Evolutionary conservation across 1,140 invertebrate species (phyloP).

Genomic region (Bursaphelenchus mucronatus): DNA sequence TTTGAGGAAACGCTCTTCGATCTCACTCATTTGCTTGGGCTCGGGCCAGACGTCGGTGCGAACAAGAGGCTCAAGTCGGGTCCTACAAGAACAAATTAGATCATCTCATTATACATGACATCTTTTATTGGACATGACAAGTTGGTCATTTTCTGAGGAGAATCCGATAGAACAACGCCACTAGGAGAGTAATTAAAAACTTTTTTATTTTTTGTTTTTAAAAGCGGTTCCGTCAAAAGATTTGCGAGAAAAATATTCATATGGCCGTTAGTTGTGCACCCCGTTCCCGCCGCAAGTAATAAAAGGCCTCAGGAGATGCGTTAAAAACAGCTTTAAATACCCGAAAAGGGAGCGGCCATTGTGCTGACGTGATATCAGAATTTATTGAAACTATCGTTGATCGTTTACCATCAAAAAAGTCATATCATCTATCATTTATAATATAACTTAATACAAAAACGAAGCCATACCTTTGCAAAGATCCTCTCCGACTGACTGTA

Average conservation of each 20-base stretch:
- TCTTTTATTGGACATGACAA: too few species aligned
- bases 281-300: background rate
- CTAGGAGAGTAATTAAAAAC: too few species aligned
- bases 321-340: conserved; percentile 1
- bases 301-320: background rate
- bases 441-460: background rate
- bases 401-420: too few species aligned
- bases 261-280: too few species aligned
- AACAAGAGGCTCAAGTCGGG: background rate
- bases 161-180: too few species aligned
- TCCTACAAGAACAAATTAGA: background rate
- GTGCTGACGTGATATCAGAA: background rate
- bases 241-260: too few species aligned
- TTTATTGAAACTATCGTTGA: too few species aligned
- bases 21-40: conserved; percentile 47
- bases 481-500: conserved; percentile 29
- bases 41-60: conserved; percentile 52
- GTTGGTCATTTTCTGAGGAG: too few species aligned
- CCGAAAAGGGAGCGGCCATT: background rate
- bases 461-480: conserved; percentile 31
- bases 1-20: conserved; percentile 46
- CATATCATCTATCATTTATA: too few species aligned
- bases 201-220: too few species aligned
- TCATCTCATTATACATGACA: too few species aligned
- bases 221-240: too few species aligned